Evolutionary conservation across 1,140 invertebrate species (phyloP), one percentile per base, ranked within the genome.

Genomic region (Orchesella cincta): DNA sequence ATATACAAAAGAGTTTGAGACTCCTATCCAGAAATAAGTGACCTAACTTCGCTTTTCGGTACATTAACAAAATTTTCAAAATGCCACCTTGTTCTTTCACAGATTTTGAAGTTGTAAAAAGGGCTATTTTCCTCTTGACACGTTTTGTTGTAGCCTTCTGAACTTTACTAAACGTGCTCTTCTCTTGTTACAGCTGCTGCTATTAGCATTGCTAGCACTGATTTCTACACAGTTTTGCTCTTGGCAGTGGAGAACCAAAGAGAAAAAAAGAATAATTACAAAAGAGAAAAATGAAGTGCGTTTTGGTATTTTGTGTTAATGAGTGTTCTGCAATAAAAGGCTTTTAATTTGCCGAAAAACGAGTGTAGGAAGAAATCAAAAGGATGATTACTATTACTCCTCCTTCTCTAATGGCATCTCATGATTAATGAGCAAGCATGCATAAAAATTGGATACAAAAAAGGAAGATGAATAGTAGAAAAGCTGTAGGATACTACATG

Each of bases 361-460:
- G 8, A 46, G 39, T 8, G 20, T 46, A 20, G 39, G 20, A 12
- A 46, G 39, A 8, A 46, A 12, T 46, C 8, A 8, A 12, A 46
- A 20, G 20, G 39, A 46, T 46, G n/a, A n/a, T n/a, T n/a, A n/a
- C n/a, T 46, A 46, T 67, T 5, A 28, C 62, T 31, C 62, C 62
- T 67, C 62, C 62, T 67, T 29, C 33, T 67, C 33, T 67, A 67
- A 67, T 67, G 29, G 62, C 12, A 8, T 33, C 33, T 67, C 33
- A 67, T 67, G 62, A 67, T 67, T 67, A 67, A 67, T 67, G 31
- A 67, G 62, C 62, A 31, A 18, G 31, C 23, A n/a, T 57, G 20
- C 39, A 46, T 57, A 57, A 5, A 5, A n/a, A 57, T 57, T 57
- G 14, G 8, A 23, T 57, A 23, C 52, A 57, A n/a, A 26, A 26